Percentiles rank a stretch among this genome's conserved stretches.
Conservation (phyloP, 2,113 vertebrate genomes). For the Prietella phreatophila region DNA sequence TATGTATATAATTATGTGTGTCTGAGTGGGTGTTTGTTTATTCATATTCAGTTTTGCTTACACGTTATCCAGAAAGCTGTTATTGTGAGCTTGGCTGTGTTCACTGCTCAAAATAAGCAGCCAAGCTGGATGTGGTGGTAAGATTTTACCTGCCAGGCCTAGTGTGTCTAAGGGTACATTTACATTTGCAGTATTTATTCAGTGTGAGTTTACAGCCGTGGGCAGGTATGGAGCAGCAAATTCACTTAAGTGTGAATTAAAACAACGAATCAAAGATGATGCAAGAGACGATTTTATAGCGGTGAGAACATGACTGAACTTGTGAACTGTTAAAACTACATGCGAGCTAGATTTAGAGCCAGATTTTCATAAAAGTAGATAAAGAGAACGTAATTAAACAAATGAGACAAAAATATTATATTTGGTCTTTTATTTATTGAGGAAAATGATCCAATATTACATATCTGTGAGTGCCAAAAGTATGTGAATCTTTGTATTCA, state of each 20-base stretch:
- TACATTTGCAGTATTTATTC: slow-evolving; percentile 5
- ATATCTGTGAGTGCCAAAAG: no score
- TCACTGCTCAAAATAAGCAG: background rate
- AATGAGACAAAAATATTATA: no score
- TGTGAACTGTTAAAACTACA: background rate
- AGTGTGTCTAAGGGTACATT: background rate
- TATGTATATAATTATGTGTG: slow-evolving; percentile 7
- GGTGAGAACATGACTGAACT: background rate
- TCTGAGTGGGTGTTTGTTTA: slow-evolving; percentile 17
- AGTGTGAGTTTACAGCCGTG: background rate
- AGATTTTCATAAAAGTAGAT: no score
- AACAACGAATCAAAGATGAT: background rate
- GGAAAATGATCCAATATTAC: no score
- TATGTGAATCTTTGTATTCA: no score
- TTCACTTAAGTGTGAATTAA: background rate
- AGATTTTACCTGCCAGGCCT: background rate
- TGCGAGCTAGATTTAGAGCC: no score
- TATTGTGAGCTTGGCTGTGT: background rate
- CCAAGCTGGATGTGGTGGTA: background rate
- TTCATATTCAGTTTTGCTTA: slow-evolving; percentile 19
- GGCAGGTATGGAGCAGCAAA: background rate
- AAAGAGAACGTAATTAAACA: no score
- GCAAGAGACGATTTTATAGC: background rate
- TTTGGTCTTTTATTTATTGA: no score
- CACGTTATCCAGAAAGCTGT: slow-evolving; percentile 21